Conservation (phyloP, 1,140 invertebrate species). For the Camponotus floridanus region DNA sequence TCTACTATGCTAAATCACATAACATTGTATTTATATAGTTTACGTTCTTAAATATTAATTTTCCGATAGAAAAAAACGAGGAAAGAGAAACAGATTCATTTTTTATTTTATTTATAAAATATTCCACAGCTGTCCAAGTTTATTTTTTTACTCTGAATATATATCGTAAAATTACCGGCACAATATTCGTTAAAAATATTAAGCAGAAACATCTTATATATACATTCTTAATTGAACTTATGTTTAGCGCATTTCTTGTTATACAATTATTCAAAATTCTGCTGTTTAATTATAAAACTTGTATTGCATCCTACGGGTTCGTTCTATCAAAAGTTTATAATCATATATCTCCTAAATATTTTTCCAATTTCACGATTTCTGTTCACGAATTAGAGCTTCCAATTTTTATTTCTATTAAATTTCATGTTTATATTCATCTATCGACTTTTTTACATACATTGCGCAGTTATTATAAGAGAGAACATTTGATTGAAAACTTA, state of each 20-base stretch:
- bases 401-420: constrained; percentile 1
- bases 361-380: neutral
- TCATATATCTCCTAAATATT: neutral
- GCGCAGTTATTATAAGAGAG: neutral
- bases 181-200: constrained; percentile 3
- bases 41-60: constrained; percentile 29
- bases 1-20: neutral
- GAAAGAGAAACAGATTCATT: neutral
- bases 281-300: constrained; percentile 17
- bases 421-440: neutral
- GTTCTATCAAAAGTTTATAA: neutral
- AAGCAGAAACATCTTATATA: neutral
- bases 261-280: neutral
- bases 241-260: neutral
- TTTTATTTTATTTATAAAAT: constrained; percentile 23
- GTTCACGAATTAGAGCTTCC: neutral
- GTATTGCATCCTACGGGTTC: neutral
- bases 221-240: constrained; percentile 34
- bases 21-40: constrained; percentile 4
- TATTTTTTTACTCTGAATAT: constrained; percentile 2
- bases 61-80: neutral
- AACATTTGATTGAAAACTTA: constrained; percentile 15
- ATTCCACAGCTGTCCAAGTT: neutral
- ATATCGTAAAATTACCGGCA: neutral
- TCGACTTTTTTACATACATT: neutral